A percentile compares a stretch with the other conserved stretches of the same genome.
These are phyloP conservation scores for Siniperca knerii DNA, from an alignment of 2,113 vertebrate species.

Conservation along the genomic window DNA sequence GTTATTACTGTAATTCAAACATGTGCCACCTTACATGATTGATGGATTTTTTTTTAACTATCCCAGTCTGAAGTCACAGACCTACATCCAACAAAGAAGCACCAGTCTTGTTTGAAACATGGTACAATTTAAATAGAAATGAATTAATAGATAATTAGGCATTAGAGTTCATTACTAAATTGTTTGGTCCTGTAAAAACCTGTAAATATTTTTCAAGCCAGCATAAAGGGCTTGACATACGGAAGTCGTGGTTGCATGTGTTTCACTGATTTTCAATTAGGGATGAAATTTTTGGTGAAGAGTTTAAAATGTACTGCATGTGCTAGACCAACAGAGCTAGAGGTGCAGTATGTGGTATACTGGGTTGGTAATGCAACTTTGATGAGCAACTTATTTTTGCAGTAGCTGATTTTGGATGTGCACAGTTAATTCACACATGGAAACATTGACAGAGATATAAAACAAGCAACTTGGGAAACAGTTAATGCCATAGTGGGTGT, in stretches of 20 bases:
- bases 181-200: not conserved
- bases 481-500: not conserved
- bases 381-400: slow-evolving; percentile 3
- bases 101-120: not conserved
- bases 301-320: not conserved
- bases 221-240: not conserved
- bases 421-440: not conserved
- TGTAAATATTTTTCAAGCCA: not conserved
- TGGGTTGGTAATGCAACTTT: not conserved
- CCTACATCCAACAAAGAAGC: not conserved
- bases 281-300: not conserved
- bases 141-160: not conserved
- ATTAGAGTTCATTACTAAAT: not conserved
- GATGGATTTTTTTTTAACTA: not conserved
- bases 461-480: not conserved
- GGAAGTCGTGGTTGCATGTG: not conserved
- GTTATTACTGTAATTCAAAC: not conserved
- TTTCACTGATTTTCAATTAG: not conserved
- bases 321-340: not conserved
- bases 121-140: not conserved
- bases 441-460: not conserved
- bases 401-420: not conserved
- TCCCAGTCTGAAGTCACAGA: not conserved
- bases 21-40: not conserved
- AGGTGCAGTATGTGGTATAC: not conserved